Base-by-base conservation (phyloP, 2,888 invertebrate genomes). In the Torymus texanus region DNA sequence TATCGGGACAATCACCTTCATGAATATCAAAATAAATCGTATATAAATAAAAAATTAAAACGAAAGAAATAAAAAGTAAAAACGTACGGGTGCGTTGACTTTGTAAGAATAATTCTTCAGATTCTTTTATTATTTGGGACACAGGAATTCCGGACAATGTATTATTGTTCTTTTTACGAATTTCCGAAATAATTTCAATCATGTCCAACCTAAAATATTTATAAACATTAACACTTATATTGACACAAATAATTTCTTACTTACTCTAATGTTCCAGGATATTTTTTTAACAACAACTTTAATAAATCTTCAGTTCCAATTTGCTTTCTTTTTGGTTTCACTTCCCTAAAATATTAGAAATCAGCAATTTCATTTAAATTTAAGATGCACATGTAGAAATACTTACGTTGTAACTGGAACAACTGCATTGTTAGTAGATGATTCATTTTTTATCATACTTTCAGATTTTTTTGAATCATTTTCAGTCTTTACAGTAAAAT, bases 131-230 rank as follows among this genome's bases (percentile, higher is more conserved):
- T 74, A 87, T 86, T 59, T 78, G 75, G 0, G 10, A 8, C 0
- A 85, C 73, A 2, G 82, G 21, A 8, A 84, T 4, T 56, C 85
- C 84, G 21, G 84, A 74, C 59, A 87, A 72, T 11, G 85, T 82
- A 63, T 85, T 82, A 18, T 85, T 85, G 74, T 85, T 84, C 8
- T 79, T 81, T 59, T 81, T 81, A 10, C 86, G 86, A 24, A 87
- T 83, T 41, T 77, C 79, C 2, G 80, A 29, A 66, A 87, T 68
- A 65, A 84, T 82, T 51, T 85, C 84, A 24, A 87, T 24, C 29
- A 87, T 78, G 81, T 87, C 87, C 13, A 79, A 66, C 78, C 86
- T 86, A 68, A 41, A 82, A 75, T 58, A 66, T 24, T 62, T 65
- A 53, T 41, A 16, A 63, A n/a, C 14, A 51, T 24, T 12, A 24